These are phyloP conservation scores for Eupristina koningsbergeri DNA, from an alignment of 1,140 invertebrate genomes.

Conservation along the genomic window DNA sequence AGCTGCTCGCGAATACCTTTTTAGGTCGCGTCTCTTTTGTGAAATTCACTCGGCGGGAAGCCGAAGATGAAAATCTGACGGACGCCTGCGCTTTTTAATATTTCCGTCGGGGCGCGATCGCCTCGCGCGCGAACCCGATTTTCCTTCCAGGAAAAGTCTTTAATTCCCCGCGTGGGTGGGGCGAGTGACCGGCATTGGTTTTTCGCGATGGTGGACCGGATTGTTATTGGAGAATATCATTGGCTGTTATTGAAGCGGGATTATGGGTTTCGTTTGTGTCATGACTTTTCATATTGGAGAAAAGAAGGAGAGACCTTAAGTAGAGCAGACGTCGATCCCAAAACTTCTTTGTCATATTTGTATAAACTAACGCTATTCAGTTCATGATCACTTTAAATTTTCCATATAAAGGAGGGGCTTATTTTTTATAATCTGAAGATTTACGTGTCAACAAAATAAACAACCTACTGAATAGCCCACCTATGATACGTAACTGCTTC, in stretches of 20 bases:
- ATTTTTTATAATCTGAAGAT: slow-evolving; percentile 9
- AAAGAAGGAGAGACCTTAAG: background rate
- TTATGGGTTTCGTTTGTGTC: slow-evolving; percentile 5
- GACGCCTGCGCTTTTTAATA: slow-evolving; percentile 13
- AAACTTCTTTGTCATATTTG: background rate
- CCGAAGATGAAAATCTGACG: background rate
- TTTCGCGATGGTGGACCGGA: background rate
- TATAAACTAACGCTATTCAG: background rate
- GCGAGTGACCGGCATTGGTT: background rate
- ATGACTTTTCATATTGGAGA: background rate
- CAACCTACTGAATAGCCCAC: background rate
- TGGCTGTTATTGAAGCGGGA: slow-evolving; percentile 17
- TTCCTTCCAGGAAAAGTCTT: slow-evolving; percentile 20
- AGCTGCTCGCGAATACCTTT: slow-evolving; percentile 32
- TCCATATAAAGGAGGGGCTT: background rate
- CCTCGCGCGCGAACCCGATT: slow-evolving; percentile 7
- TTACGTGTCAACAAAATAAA: background rate
- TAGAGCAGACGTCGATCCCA: background rate
- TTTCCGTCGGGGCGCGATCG: slow-evolving; percentile 13
- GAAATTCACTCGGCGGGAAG: slow-evolving; percentile 10
- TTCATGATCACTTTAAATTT: slow-evolving; percentile 9
- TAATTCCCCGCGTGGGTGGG: background rate
- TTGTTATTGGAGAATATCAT: background rate
- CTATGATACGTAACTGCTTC: background rate
- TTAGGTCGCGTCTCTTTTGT: slow-evolving; percentile 17